These are phyloP conservation scores for Solenopsis invicta DNA, from an alignment of 1,140 invertebrate species.

Conservation along the genomic window DNA sequence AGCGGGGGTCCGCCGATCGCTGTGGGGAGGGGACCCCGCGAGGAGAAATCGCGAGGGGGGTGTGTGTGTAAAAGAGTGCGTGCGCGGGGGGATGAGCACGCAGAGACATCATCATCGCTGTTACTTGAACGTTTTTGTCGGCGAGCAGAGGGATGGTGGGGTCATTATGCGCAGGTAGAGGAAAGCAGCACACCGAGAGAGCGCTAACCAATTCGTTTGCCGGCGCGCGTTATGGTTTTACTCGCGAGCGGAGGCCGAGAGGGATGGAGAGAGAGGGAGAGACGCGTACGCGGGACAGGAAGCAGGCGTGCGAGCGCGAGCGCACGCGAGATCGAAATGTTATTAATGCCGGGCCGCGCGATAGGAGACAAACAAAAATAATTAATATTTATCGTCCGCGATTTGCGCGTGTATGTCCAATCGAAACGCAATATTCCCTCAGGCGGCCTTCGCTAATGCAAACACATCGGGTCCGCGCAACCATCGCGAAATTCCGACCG, in stretches of 20 bases:
- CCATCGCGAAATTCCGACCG: slow-evolving; percentile 82
- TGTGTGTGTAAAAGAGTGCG: slow-evolving; percentile 14
- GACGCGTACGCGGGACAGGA: slow-evolving; percentile 4
- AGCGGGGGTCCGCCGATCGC: slow-evolving; percentile 37
- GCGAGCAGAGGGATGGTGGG: slow-evolving; percentile 13
- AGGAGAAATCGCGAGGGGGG: slow-evolving; percentile 33
- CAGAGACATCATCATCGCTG: slow-evolving; percentile 68
- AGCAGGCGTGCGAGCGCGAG: slow-evolving; percentile 42
- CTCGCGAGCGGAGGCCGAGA: slow-evolving; percentile 47
- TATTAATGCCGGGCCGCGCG: slow-evolving; percentile 86
- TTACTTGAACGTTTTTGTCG: slow-evolving; percentile 86
- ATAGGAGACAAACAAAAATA: slow-evolving; percentile 87
- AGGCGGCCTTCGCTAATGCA: slow-evolving; percentile 68
- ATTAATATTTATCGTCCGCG: slow-evolving; percentile 87
- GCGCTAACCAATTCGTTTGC: slow-evolving; percentile 80
- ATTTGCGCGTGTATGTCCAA: slow-evolving; percentile 84
- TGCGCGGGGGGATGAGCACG: slow-evolving; percentile 62
- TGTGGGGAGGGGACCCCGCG: slow-evolving; percentile 27
- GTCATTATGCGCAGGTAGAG: slow-evolving; percentile 67
- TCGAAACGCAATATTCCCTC: slow-evolving; percentile 83
- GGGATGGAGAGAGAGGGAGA: background rate
- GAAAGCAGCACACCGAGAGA: slow-evolving; percentile 69
- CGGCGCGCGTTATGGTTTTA: slow-evolving; percentile 73
- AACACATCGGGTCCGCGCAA: slow-evolving; percentile 69
- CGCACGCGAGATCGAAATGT: slow-evolving; percentile 81